Conservation (phyloP, 92 coral and sea anemone species). For the Phenganax subtilis region DNA sequence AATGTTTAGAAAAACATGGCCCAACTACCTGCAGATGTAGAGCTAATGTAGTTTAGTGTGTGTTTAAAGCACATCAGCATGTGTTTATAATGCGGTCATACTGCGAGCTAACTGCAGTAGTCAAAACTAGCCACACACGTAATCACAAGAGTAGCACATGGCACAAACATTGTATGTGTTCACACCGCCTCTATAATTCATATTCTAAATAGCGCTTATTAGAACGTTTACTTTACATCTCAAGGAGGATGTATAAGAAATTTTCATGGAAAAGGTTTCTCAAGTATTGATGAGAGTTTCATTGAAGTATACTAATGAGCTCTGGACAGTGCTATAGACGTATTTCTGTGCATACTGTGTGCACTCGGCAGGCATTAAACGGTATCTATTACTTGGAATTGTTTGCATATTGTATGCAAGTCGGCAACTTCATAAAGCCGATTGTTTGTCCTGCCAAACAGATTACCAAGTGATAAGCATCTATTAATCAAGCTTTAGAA, state of each 20-base stretch:
- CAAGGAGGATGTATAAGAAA: neutral
- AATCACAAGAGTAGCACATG: neutral
- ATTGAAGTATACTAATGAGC: neutral
- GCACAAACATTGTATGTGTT: constrained; percentile 9
- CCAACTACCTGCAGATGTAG: constrained; percentile 33
- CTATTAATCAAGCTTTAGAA: constrained; percentile 42
- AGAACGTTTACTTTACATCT: constrained; percentile 24
- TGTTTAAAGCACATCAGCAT: constrained; percentile 39
- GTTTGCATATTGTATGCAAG: constrained; percentile 45
- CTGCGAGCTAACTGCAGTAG: constrained; percentile 19
- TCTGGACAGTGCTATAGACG: constrained; percentile 21
- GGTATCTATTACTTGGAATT: constrained; percentile 38
- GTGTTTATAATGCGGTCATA: constrained; percentile 19
- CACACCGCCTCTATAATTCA: constrained; percentile 39
- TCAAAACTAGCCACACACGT: constrained; percentile 2
- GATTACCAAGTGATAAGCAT: constrained; percentile 41
- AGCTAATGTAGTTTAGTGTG: constrained; percentile 30
- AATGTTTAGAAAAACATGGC: constrained; percentile 41
- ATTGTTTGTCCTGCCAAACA: constrained; percentile 43
- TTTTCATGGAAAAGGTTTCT: neutral
- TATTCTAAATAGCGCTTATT: constrained; percentile 27
- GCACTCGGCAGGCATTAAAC: constrained; percentile 36
- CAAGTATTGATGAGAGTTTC: neutral
- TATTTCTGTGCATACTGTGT: constrained; percentile 9
- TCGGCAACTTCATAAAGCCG: constrained; percentile 39